phyloP scores from a whole-genome alignment of 1,140 invertebrate genomes.

The Lepidurus arcticus region DNA sequence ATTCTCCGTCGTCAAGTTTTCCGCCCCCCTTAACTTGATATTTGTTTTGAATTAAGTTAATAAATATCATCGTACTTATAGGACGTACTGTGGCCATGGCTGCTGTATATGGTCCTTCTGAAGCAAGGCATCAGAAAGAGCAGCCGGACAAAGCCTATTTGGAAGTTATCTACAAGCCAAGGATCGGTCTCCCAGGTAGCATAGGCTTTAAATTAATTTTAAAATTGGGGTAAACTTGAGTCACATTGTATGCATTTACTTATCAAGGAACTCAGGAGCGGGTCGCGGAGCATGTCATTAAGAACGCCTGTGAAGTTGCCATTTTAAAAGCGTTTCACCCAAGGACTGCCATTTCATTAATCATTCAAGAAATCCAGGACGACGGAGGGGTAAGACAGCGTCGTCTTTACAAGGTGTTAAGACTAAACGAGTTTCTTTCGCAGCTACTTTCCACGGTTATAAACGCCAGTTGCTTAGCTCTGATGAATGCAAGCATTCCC shows the following conservation, averaged over 20 bases:
- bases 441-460: conserved; percentile 69
- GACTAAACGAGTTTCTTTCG: conserved; percentile 35
- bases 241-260: conserved; percentile 34
- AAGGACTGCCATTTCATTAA: conserved; percentile 65
- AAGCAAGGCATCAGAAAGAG: conserved; percentile 69
- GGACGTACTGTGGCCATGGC: conserved; percentile 69
- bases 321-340: conserved; percentile 66
- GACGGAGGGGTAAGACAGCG: conserved; percentile 61
- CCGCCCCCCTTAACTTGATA: no score
- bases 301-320: conserved; percentile 65
- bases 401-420: neutral
- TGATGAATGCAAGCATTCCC: conserved; percentile 70
- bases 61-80: conserved; percentile 43
- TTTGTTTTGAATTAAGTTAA: neutral
- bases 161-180: conserved; percentile 69
- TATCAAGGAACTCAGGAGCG: conserved; percentile 59
- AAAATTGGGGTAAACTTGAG: neutral
- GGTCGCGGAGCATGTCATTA: conserved; percentile 66
- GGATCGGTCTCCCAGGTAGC: conserved; percentile 65
- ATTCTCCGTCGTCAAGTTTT: no score
- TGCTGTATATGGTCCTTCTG: conserved; percentile 75
- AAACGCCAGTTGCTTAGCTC: conserved; percentile 72
- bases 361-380: conserved; percentile 81
- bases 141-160: conserved; percentile 68
- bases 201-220: neutral